Conservation (phyloP, 2,797 vertebrate genomes). For the Vultur gryphus region DNA sequence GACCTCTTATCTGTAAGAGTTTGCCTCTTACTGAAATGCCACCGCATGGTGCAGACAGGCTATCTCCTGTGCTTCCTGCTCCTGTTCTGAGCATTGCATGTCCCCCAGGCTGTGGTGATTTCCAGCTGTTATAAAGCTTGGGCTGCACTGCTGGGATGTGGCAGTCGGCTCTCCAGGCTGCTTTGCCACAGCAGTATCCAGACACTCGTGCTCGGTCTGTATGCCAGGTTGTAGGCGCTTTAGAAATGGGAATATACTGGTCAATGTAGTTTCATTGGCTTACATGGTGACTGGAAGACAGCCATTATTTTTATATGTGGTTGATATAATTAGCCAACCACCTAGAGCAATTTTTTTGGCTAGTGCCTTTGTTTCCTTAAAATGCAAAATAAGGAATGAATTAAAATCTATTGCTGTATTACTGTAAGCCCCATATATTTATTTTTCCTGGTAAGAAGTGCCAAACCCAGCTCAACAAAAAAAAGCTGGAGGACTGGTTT, state of each 20-base stretch:
- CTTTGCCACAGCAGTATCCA: background rate
- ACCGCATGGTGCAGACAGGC: background rate
- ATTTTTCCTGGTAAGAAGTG: background rate
- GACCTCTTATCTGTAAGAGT: background rate
- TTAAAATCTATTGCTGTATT: background rate
- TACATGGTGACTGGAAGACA: background rate
- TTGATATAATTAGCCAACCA: background rate
- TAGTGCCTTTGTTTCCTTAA: background rate
- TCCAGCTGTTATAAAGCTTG: background rate
- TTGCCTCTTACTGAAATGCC: background rate
- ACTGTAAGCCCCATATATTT: background rate
- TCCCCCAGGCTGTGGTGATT: background rate
- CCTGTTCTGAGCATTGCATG: rapidly evolving
- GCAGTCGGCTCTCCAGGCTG: background rate
- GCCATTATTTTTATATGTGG: background rate
- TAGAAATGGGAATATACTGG: background rate
- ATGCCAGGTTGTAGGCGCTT: background rate
- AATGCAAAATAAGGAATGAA: background rate
- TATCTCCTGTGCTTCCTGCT: background rate
- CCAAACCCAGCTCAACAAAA: background rate
- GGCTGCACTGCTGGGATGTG: background rate
- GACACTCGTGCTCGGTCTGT: background rate
- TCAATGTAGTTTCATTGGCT: background rate
- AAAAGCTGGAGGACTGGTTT: background rate
- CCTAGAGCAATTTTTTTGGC: background rate